Conservation (phyloP, 2,888 invertebrate species). For the Leucozona laternaria region DNA sequence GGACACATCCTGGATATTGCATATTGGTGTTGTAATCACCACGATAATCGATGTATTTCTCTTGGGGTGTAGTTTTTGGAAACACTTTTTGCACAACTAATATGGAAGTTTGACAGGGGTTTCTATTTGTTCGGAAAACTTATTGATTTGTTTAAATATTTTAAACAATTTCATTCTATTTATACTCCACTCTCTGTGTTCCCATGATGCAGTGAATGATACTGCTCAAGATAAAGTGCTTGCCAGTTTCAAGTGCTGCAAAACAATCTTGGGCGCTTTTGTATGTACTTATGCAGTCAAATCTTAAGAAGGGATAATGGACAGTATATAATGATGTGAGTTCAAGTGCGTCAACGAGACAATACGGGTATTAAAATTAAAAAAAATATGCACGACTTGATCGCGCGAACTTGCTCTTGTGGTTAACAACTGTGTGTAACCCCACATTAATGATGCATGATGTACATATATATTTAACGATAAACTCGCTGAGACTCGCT, state of each 20-base stretch:
- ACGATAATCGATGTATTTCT: slow-evolving; percentile 47
- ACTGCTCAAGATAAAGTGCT: background rate
- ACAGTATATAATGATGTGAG: background rate
- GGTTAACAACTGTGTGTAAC: too few species aligned
- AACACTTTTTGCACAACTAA: slow-evolving; percentile 25
- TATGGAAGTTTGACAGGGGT: slow-evolving; percentile 5
- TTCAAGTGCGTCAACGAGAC: too few species aligned
- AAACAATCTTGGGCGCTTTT: background rate
- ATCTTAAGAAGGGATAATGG: background rate
- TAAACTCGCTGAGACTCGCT: too few species aligned
- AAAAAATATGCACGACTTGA: too few species aligned
- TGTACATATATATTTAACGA: too few species aligned
- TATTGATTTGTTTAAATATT: background rate
- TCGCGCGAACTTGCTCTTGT: too few species aligned
- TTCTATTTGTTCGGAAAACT: background rate
- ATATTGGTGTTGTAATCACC: slow-evolving; percentile 57
- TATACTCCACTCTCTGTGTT: background rate
- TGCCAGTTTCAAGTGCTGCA: background rate
- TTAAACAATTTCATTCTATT: background rate
- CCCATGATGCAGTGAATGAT: background rate
- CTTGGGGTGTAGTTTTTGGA: slow-evolving; percentile 27
- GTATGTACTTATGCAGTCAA: background rate
- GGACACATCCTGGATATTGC: slow-evolving; percentile 8
- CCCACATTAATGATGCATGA: too few species aligned
- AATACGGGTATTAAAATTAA: too few species aligned